Evolutionary conservation across 2,797 vertebrate genomes (phyloP), one percentile per base, ranked within the genome.

Genomic region (Tragopan temminckii): DNA sequence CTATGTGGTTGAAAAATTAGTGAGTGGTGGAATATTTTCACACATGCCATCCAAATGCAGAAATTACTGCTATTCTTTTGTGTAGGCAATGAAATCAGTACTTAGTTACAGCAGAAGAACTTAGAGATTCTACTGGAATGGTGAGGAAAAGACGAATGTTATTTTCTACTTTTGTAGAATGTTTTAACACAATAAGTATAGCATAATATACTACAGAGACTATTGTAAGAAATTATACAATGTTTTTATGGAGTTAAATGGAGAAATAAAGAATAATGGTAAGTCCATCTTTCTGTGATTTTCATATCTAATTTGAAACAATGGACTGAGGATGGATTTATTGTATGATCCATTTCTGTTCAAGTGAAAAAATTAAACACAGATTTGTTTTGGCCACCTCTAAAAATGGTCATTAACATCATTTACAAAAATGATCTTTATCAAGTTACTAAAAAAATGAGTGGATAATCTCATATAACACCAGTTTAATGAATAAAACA

Each of bases 41-140:
- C 17, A 46, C 0, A 1, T 14, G 6, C 16, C 45, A 42, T 1
- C 1, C 7, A 69, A 69, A 66, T 0, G 0, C 21, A 53, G 58
- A 9, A 4, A 1, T 16, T 53, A 14, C 17, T 4, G 3, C n/a
- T 8, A 16, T 5, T 29, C 18, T 7, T 50, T 87, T 46, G 5
- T 40, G 18, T 12, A 48, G 33, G 13, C 6, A 61, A 33, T 20
- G 33, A 80, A n/a, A 55, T 13, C 23, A 55, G 27, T 14, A 45
- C 5, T 5, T 4, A 13, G 24, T 10, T 78, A 35, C 20, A 21
- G 16, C 7, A 40, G 52, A 72, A 64, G 1, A 55, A 53, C 5
- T 46, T 24, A 18, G 21, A 52, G 31, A 46, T 10, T 31, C 45
- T 57, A 5, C 43, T 24, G 7, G 18, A 40, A 57, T 38, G 55